A percentile compares a stretch with the other conserved stretches of the same genome.
These are phyloP conservation scores for Pygoscelis adeliae DNA, from an alignment of 2,113 vertebrate species.

Conservation along the genomic window DNA sequence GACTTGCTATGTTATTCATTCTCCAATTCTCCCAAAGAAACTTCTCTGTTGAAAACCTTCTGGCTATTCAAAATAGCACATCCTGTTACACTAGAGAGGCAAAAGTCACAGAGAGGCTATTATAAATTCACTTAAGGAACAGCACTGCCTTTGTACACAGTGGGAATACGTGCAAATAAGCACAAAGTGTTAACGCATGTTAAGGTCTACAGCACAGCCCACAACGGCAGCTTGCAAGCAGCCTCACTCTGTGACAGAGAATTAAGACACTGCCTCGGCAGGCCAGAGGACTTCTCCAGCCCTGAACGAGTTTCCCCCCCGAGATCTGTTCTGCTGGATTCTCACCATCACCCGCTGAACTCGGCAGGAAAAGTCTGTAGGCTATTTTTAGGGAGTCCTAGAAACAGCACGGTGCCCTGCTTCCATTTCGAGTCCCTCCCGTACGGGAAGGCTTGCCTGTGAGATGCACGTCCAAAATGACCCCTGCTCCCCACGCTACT, in stretches of 20 bases:
- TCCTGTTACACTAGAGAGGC: background rate
- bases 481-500: background rate
- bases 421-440: background rate
- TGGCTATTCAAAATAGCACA: background rate
- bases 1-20: background rate
- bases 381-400: background rate
- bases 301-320: fast-evolving
- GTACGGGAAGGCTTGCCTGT: background rate
- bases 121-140: background rate
- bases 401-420: background rate
- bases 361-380: background rate
- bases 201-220: background rate
- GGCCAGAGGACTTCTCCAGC: background rate
- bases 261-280: fast-evolving
- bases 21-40: background rate
- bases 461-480: background rate
- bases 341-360: background rate
- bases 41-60: background rate
- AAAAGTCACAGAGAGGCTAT: background rate
- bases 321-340: background rate
- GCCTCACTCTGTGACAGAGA: background rate
- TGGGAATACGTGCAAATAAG: background rate
- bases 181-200: background rate
- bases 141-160: background rate
- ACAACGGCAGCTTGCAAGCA: fast-evolving